A percentile compares a stretch with the other conserved stretches of the same genome.
These are phyloP conservation scores for Sipha flava DNA, from an alignment of 1,140 invertebrate species.

Conservation along the genomic window DNA sequence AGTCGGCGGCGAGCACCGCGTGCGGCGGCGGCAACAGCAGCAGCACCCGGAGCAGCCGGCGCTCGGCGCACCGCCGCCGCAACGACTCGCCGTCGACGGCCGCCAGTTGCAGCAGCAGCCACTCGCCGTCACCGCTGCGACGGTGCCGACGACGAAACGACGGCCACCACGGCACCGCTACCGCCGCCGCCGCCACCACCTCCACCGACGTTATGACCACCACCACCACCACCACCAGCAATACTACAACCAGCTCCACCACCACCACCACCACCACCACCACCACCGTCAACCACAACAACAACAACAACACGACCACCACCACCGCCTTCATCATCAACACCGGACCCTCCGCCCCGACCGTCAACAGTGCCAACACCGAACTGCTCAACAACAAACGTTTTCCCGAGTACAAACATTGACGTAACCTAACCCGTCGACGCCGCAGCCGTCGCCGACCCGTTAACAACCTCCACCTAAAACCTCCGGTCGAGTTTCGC, in stretches of 20 bases:
- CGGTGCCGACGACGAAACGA: conserved; percentile 34
- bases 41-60: conserved; percentile 33
- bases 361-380: conserved; percentile 41
- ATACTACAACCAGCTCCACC: too few species aligned
- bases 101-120: background rate
- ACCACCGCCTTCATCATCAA: background rate
- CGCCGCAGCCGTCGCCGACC: background rate
- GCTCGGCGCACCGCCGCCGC: background rate
- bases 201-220: conserved; percentile 43
- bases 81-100: background rate
- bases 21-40: conserved; percentile 22
- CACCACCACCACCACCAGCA: background rate
- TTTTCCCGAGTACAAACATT: conserved; percentile 50
- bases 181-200: conserved; percentile 34
- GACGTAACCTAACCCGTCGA: conserved; percentile 40
- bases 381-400: conserved; percentile 45
- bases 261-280: too few species aligned
- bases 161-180: conserved; percentile 41
- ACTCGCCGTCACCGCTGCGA: background rate
- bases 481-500: too few species aligned
- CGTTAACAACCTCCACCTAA: too few species aligned
- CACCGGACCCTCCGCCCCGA: background rate
- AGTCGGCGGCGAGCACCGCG: background rate
- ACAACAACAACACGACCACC: too few species aligned
- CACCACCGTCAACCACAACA: too few species aligned